Evolutionary conservation across 2,888 invertebrate species (phyloP), one percentile per base, ranked within the genome.

Genomic region (Metacarcinus magister): DNA sequence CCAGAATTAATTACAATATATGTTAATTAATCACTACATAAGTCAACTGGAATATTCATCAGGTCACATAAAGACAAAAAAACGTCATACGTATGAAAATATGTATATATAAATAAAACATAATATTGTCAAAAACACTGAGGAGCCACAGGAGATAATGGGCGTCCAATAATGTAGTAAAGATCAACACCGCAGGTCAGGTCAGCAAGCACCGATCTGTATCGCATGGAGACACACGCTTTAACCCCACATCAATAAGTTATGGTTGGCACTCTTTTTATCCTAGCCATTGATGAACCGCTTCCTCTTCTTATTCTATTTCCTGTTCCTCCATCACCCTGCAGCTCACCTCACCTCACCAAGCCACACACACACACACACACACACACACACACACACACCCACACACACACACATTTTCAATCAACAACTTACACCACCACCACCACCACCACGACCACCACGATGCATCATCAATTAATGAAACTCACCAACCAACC

Each of bases 351-450:
- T 54, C 16, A 54, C 54, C 54, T 2, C 16, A 67, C 67, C 67
- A 23, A 67, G n/a, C 23, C 67, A 67, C n/a, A 23, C n/a, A 4
- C 46, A 23, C 44, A 46, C 32, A 32, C 90, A 90, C 0, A 32
- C 90, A 90, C 90, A 28, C 28, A 8, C 43, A 32, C 90, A 28
- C 16, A 89, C 32, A 43, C 8, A 39, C 91, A 91, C 39, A 90
- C 43, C 4, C 90, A 90, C 39, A 90, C 90, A 90, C 90, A 90
- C 32, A 90, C 39, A 90, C 28, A 90, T 39, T 39, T 39, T 39
- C 39, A 10, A 87, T 32, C n/a, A 87, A 10, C n/a, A n/a, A 87
- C 13, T 28, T 7, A 87, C 87, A 87, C 87, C n/a, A 10, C n/a
- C 87, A 19, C 19, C 10, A 10, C n/a, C 13, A 87, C 87, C n/a